Evolutionary conservation across 2,888 invertebrate genomes (phyloP).

Genomic region (Drosophila sordidapex): DNA sequence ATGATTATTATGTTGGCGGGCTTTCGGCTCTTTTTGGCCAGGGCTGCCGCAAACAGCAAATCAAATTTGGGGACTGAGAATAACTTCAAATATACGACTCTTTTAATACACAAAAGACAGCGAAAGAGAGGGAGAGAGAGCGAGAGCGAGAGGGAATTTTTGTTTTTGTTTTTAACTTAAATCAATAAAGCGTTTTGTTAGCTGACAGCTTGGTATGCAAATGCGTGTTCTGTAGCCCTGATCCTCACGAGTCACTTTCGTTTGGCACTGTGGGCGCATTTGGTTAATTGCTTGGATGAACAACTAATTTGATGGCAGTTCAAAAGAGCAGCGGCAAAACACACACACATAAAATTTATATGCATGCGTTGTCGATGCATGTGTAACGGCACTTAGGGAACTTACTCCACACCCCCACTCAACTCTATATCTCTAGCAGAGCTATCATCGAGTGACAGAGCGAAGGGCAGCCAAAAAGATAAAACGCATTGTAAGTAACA

Average conservation of each 20-base stretch:
- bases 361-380: conserved; percentile 65
- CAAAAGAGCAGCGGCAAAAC: conserved; percentile 74
- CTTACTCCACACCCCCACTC: neutral
- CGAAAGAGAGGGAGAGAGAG: neutral
- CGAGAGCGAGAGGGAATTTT: too few species aligned
- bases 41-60: conserved; percentile 52
- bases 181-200: neutral
- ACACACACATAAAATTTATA: conserved; percentile 69
- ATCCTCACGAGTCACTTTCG: conserved; percentile 26
- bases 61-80: conserved; percentile 1
- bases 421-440: neutral
- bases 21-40: conserved; percentile 56
- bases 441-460: conserved; percentile 42
- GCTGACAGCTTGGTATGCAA: neutral
- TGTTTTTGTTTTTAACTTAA: neutral
- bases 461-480: conserved; percentile 60
- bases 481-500: conserved; percentile 50
- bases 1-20: conserved; percentile 83
- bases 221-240: conserved; percentile 42
- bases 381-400: conserved; percentile 76
- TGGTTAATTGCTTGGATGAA: conserved; percentile 82
- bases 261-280: conserved; percentile 61
- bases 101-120: neutral
- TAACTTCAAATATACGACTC: neutral
- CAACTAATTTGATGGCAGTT: conserved; percentile 81